phyloP scores from a whole-genome alignment of 2,113 vertebrate genomes.

The Gorilla gorilla region DNA sequence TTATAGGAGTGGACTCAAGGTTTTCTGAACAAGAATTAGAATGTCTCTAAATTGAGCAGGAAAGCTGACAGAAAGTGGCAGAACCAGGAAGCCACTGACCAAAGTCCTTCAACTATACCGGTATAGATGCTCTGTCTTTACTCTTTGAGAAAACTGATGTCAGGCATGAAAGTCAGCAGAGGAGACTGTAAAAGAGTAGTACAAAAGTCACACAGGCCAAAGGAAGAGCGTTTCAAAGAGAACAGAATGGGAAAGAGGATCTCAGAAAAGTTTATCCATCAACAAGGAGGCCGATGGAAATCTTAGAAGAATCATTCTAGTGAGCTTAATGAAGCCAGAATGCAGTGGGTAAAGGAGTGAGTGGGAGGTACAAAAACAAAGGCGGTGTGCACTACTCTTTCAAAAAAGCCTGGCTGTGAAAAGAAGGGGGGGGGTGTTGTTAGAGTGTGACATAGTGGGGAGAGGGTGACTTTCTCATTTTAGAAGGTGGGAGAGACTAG shows the following conservation, averaged over 20 bases:
- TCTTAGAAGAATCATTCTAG: background rate
- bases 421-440: background rate
- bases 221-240: background rate
- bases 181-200: background rate
- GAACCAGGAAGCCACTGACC: background rate
- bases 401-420: background rate
- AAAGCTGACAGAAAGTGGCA: background rate
- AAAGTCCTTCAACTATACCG: background rate
- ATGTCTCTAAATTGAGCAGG: background rate
- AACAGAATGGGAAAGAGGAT: background rate
- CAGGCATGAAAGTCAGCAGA: background rate
- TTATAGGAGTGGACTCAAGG: background rate
- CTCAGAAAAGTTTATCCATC: background rate
- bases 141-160: background rate
- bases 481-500: background rate
- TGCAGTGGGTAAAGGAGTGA: background rate
- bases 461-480: background rate
- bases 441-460: background rate
- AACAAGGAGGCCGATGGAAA: background rate
- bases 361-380: background rate
- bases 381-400: background rate
- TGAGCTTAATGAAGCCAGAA: background rate
- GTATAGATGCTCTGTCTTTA: background rate
- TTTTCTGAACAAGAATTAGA: background rate
- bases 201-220: background rate